Base-by-base conservation (phyloP, 2,888 invertebrate species). In the Rhyacophila evoluta region DNA sequence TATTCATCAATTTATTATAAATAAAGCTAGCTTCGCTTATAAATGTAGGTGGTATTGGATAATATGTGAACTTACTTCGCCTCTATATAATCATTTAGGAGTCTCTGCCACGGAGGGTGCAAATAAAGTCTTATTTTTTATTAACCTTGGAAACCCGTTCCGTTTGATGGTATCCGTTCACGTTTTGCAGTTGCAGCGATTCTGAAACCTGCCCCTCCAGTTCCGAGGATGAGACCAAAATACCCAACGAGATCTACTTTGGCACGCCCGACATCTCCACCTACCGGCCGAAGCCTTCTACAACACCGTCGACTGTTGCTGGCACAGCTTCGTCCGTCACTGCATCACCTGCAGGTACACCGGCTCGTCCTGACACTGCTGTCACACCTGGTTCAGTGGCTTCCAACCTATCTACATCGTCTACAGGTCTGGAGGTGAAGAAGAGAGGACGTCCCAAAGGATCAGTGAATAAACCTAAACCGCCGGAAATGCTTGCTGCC, bases 401-500 rank as follows among this genome's bases (percentile, higher is more conserved):
- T 5, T 74, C 67, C 69, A 69, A 28, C 5, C 4, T 33, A 27
- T 33, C 72, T 0, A n/a, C 76, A 12, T 11, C 36, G 11, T 11
- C 75, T 1, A 39, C 33, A 3, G 27, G 27, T n/a, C n/a, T 38
- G 4, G 82, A 89, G 88, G 87, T 87, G 4, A 90, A 90, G 84
- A 89, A 89, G 85, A 86, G 89, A 79, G 89, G 89, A 10, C 87
- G 89, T 0, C 89, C 89, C 1, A 90, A 89, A 77, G 89, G 89
- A n/a, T 89, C 89, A 3, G 89, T 89, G 37, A 90, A 90, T 86
- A 89, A 89, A 85, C 88, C 88, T 39, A 88, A 88, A 85, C 85
- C 86, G 5, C 78, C 85, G 1, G 86, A 85, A 67, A 33, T 82
- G 36, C 80, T 85, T 74, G 75, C 67, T 0, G 28, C 69, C 10